Base-by-base conservation (phyloP, 1,140 invertebrate species). In the Zaprionus gabonicus region DNA sequence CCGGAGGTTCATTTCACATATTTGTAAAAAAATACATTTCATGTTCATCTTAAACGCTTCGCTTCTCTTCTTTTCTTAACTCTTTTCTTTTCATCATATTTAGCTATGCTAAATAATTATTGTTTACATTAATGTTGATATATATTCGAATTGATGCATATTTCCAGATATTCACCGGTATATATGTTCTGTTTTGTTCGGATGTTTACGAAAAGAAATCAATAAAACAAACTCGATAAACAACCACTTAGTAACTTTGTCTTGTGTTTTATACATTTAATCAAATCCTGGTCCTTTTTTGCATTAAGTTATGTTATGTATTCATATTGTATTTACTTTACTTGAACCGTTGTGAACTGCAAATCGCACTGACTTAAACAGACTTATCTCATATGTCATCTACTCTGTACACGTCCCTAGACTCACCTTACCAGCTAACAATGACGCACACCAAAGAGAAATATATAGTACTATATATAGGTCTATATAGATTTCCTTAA, bases 11-110 rank as follows among this genome's bases (percentile, higher is more conserved):
- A 86, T 88, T 86, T 86, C 83, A 86, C 84, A 86, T 74, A 74
- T 88, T 51, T 83, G 77, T 87, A 87, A 87, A 87, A 87, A 87
- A 87, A 87, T 88, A 88, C 84, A 86, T 83, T 85, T 86, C 75
- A 81, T 81, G 72, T 66, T 75, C 60, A 20, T 66, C 51, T 71
- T 60, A 41, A 69, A 72, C 63, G 44, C 46, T 72, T 80, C 68
- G 44, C 46, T 72, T 80, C 68, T 49, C 46, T 15, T 49, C 41
- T 15, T 46, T 49, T 56, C 31, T 57, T 34, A 41, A 25, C 34
- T 51, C 66, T 36, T 49, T 28, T 23, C 55, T 31, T 44, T 38
- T 53, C 68, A 82, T 53, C 46, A 74, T 70, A 81, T 78, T 87
- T 87, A 87, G 83, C 83, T 87, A 88, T 83, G 83, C 83, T 87